Evolutionary conservation across 1,140 invertebrate species (phyloP).

Genomic region (Stenopsyche tienmushanensis): DNA sequence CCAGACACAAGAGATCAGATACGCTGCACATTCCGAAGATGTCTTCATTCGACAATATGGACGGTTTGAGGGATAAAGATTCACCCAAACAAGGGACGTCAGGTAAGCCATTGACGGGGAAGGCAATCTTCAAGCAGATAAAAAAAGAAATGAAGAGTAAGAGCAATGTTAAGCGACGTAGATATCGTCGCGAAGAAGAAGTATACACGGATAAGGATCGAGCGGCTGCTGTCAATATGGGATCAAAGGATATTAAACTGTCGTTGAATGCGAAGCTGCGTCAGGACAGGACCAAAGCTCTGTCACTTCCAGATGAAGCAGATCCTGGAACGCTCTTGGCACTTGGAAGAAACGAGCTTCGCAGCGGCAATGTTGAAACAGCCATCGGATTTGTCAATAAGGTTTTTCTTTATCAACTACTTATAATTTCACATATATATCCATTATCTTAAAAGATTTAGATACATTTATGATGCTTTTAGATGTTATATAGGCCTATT

Average conservation of each 20-base stretch:
- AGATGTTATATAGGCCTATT: too few species aligned
- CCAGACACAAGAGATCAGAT: conserved; percentile 42
- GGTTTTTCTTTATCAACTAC: conserved; percentile 59
- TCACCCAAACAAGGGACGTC: conserved; percentile 34
- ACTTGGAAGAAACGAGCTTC: conserved; percentile 72
- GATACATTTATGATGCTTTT: too few species aligned
- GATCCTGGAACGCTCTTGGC: conserved; percentile 73
- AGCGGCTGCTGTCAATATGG: conserved; percentile 84
- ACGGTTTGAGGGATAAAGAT: conserved; percentile 44
- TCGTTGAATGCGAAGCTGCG: conserved; percentile 77
- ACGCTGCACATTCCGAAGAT: conserved; percentile 49
- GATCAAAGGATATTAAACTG: conserved; percentile 79
- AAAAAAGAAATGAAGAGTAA: conserved; percentile 48
- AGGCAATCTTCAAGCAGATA: conserved; percentile 48
- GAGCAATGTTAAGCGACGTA: conserved; percentile 56
- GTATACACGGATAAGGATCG: conserved; percentile 87
- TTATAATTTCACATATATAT: too few species aligned
- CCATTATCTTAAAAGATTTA: too few species aligned
- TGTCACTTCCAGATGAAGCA: conserved; percentile 77
- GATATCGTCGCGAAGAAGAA: conserved; percentile 62
- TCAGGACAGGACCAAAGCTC: conserved; percentile 70
- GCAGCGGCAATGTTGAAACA: conserved; percentile 66
- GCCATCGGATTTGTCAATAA: conserved; percentile 78
- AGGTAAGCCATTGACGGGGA: conserved; percentile 42
- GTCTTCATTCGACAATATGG: conserved; percentile 45